These are phyloP conservation scores for Chlorodrepanis virens DNA, from an alignment of 2,113 vertebrate species.

Conservation along the genomic window DNA sequence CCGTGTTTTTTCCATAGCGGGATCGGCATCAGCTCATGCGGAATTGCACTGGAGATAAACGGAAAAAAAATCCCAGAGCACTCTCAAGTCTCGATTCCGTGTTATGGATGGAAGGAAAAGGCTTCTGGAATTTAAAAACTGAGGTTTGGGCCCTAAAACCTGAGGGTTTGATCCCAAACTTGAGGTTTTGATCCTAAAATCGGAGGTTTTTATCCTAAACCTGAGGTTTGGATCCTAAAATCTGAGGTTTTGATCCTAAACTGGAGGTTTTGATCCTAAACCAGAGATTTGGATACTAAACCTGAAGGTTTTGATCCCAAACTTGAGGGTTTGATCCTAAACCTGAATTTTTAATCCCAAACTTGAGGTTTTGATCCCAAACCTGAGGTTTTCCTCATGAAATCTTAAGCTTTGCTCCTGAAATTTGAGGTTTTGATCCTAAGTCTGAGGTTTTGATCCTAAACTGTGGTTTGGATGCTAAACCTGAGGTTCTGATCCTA, in stretches of 20 bases:
- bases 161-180: background rate
- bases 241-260: too few relatives aligned
- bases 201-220: too few relatives aligned
- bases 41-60: background rate
- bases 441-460: accelerated
- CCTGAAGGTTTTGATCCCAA: too few relatives aligned
- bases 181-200: background rate
- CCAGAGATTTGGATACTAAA: too few relatives aligned
- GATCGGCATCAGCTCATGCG: accelerated
- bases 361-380: accelerated
- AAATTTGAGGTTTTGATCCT: too few relatives aligned
- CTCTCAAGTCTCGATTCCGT: accelerated
- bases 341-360: background rate
- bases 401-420: too few relatives aligned
- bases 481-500: too few relatives aligned
- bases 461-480: too few relatives aligned
- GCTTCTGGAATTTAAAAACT: background rate
- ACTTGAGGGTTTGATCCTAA: too few relatives aligned
- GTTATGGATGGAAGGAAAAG: accelerated
- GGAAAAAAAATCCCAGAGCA: background rate
- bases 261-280: accelerated
- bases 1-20: background rate
- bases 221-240: background rate
- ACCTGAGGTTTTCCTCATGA: background rate
- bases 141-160: too few relatives aligned